Evolutionary conservation across 1,140 invertebrate species (phyloP).

Genomic region (Musca vetustissima): DNA sequence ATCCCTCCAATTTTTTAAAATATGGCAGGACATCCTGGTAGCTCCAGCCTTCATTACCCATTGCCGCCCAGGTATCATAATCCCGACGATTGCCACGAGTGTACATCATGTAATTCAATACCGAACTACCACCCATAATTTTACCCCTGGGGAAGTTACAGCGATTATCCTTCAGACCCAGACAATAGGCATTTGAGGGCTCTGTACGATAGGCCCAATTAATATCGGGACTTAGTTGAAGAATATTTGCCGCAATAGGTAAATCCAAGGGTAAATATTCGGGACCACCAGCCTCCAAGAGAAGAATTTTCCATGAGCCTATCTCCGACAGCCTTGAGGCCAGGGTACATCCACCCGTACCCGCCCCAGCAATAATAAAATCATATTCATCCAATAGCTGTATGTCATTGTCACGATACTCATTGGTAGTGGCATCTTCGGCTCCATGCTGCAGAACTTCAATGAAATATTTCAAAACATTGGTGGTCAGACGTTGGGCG

Average conservation of each 20-base stretch:
- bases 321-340: conserved; percentile 65
- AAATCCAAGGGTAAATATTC: conserved; percentile 66
- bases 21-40: conserved; percentile 78
- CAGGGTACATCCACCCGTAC: conserved; percentile 67
- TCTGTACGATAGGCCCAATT: conserved; percentile 70
- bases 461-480: conserved; percentile 29
- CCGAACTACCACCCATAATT: conserved; percentile 78
- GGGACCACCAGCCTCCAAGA: conserved; percentile 65
- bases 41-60: conserved; percentile 80
- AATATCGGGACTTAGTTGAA: conserved; percentile 59
- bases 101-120: conserved; percentile 87
- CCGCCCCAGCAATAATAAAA: conserved; percentile 68
- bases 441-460: conserved; percentile 40
- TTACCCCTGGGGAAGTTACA: conserved; percentile 72
- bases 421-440: conserved; percentile 33
- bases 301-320: conserved; percentile 61
- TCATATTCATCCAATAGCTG: conserved; percentile 54
- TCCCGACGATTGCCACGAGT: conserved; percentile 71
- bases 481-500: not conserved
- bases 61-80: conserved; percentile 72
- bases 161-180: conserved; percentile 54
- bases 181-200: conserved; percentile 46
- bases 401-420: conserved; percentile 47
- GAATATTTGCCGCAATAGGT: conserved; percentile 61
- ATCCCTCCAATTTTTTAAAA: conserved; percentile 76